Percentiles rank a stretch among this genome's conserved stretches.
phyloP scores from a whole-genome alignment of 2,113 vertebrate genomes.

The Stictonetta naevosa region DNA sequence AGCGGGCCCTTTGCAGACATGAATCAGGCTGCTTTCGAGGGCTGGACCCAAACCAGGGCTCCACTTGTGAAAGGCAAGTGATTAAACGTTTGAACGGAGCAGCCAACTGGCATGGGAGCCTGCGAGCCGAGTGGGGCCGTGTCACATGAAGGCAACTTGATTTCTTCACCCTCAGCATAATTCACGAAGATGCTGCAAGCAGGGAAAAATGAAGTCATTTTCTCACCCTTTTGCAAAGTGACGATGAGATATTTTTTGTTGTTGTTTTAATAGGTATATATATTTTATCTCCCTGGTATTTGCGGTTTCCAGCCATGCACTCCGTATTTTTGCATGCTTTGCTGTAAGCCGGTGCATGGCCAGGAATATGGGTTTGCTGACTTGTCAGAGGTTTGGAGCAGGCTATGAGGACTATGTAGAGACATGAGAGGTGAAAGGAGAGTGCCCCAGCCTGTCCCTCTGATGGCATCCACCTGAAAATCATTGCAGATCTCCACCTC shows the following conservation, averaged over 20 bases:
- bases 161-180: not conserved
- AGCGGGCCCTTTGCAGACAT: constrained; percentile 17
- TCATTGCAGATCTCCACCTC: not conserved
- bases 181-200: constrained; percentile 15
- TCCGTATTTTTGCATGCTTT: not conserved
- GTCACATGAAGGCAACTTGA: not conserved
- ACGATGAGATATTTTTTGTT: not conserved
- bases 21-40: constrained; percentile 63
- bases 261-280: not conserved
- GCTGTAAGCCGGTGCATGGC: accelerated
- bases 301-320: not conserved
- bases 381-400: not conserved
- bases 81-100: constrained; percentile 22
- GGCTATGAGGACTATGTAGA: not conserved
- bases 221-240: constrained; percentile 4
- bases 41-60: constrained; percentile 54
- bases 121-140: not conserved
- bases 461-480: not conserved
- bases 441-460: not conserved
- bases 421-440: not conserved
- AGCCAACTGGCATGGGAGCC: constrained; percentile 48
- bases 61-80: not conserved
- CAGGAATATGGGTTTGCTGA: not conserved
- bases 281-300: not conserved
- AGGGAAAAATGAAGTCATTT: not conserved